Conservation (phyloP, 2,888 invertebrate genomes). For the Drosophila meridiana region DNA sequence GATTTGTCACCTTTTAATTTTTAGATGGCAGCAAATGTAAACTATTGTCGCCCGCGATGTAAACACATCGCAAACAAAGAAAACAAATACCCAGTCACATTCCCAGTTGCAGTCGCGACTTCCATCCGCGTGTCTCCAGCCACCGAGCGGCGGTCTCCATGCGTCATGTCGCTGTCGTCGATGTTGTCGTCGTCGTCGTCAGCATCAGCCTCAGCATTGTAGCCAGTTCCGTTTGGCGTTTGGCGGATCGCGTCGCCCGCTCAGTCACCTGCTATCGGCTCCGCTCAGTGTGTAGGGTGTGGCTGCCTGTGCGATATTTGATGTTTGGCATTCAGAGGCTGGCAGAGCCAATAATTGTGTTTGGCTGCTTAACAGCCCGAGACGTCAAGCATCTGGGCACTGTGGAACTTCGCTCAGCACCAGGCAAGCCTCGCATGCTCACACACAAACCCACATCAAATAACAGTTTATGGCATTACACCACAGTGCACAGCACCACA, state of each 20-base stretch:
- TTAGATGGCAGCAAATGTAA: slow-evolving; percentile 77
- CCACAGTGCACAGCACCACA: slow-evolving; percentile 37
- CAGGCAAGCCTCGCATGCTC: slow-evolving; percentile 28
- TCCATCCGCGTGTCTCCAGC: slow-evolving; percentile 14
- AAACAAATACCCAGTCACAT: slow-evolving; percentile 62
- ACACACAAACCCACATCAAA: slow-evolving; percentile 72
- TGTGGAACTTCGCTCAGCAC: slow-evolving; percentile 27
- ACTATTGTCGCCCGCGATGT: slow-evolving; percentile 74
- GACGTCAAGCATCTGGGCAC: slow-evolving; percentile 46
- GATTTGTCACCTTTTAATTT: slow-evolving; percentile 79
- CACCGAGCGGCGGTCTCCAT: slow-evolving; percentile 23
- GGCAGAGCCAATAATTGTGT: slow-evolving; percentile 14
- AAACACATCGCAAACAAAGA: slow-evolving; percentile 66
- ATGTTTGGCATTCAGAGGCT: slow-evolving; percentile 1
- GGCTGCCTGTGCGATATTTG: slow-evolving; percentile 2
- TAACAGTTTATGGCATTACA: slow-evolving; percentile 72
- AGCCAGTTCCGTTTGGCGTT: slow-evolving; percentile 13
- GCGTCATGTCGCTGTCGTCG: slow-evolving; percentile 55
- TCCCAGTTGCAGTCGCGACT: slow-evolving; percentile 26
- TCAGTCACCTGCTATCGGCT: slow-evolving; percentile 36
- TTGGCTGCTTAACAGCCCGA: slow-evolving; percentile 18
- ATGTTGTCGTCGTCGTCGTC: slow-evolving; percentile 24
- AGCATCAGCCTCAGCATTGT: slow-evolving; percentile 17
- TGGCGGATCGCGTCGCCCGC: slow-evolving; percentile 28
- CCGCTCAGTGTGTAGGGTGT: slow-evolving; percentile 28